A percentile compares a stretch with the other conserved stretches of the same genome.
Conservation (phyloP, 2,888 invertebrate genomes). For the Allacma fusca region DNA sequence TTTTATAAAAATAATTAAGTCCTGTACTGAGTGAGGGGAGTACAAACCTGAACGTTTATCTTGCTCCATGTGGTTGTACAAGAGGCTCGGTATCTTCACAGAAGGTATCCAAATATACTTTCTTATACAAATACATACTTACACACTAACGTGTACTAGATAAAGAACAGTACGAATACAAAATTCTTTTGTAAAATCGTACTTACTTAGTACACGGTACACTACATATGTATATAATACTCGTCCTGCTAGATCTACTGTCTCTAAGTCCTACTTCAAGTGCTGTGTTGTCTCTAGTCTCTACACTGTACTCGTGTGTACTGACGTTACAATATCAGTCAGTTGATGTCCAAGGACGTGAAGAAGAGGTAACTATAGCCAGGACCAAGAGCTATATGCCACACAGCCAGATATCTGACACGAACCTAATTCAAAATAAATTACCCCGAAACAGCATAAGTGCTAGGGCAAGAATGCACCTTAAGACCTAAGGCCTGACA, state of each 20-base stretch:
- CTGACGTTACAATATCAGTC: slow-evolving; percentile 9
- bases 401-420: neutral
- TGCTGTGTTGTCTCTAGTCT: too few species aligned
- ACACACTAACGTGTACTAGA: too few species aligned
- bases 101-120: neutral
- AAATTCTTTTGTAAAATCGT: too few species aligned
- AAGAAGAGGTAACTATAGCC: slow-evolving; percentile 10
- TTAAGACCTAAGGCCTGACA: neutral
- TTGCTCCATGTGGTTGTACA: neutral
- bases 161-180: too few species aligned
- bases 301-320: neutral
- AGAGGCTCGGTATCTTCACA: neutral
- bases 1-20: too few species aligned
- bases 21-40: neutral
- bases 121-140: neutral
- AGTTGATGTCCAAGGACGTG: slow-evolving; percentile 31
- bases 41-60: neutral
- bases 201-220: too few species aligned
- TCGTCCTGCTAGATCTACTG: too few species aligned
- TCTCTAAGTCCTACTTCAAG: too few species aligned
- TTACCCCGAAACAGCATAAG: neutral
- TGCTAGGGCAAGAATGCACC: neutral
- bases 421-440: slow-evolving; percentile 2
- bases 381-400: too few species aligned
- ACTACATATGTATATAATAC: too few species aligned